Percentiles rank a stretch among this genome's conserved stretches.
These are phyloP conservation scores for Heteromormyrus szaboi DNA, from an alignment of 2,797 vertebrate species.

Conservation along the genomic window DNA sequence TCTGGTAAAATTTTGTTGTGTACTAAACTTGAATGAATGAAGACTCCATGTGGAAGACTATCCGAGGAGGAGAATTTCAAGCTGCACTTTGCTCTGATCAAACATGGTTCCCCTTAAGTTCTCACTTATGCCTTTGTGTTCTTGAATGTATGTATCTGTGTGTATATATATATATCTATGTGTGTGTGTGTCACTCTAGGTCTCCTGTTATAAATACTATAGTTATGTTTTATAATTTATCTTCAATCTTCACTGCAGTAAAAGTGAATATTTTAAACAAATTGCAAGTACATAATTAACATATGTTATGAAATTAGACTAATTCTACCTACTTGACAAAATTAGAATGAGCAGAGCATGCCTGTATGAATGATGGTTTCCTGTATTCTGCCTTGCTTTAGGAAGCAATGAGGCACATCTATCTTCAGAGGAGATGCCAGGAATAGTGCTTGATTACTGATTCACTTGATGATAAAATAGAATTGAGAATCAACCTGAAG, in stretches of 20 bases:
- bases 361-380: not conserved
- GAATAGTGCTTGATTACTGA: not conserved
- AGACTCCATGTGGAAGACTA: not conserved
- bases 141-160: not conserved
- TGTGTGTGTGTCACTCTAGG: not conserved
- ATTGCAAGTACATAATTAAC: not conserved
- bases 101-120: not conserved
- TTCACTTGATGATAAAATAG: not conserved
- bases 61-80: not conserved
- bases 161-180: not conserved
- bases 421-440: not conserved
- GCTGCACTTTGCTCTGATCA: not conserved
- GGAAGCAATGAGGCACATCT: not conserved
- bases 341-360: constrained; percentile 4
- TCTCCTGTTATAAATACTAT: not conserved
- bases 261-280: not conserved
- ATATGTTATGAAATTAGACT: not conserved
- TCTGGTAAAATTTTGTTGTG: not conserved
- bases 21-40: not conserved
- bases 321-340: not conserved
- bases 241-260: not conserved
- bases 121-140: not conserved
- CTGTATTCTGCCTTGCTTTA: not conserved
- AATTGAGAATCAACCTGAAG: not conserved
- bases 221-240: not conserved